A percentile compares a stretch with the other conserved stretches of the same genome.
Conservation (phyloP, 2,113 vertebrate species). For the Salvelinus alpinus region DNA sequence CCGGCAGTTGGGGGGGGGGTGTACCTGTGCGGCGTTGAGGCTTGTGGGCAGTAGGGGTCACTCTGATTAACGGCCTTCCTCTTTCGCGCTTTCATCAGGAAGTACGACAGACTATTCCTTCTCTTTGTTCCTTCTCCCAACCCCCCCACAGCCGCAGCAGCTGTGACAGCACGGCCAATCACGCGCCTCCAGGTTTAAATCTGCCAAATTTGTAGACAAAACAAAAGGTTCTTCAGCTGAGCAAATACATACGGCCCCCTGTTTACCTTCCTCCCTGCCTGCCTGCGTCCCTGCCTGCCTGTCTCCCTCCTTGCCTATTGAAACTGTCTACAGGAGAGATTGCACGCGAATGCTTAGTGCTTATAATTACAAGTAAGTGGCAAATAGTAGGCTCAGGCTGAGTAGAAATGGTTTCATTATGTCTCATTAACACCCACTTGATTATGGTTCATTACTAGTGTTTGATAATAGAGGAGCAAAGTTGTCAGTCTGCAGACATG, state of each 20-base stretch:
- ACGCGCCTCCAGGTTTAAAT: conserved; percentile 84
- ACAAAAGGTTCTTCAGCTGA: conserved; percentile 81
- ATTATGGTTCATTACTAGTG: conserved; percentile 96
- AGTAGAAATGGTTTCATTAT: conserved; percentile 97
- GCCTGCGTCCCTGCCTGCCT: conserved; percentile 33
- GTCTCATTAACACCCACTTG: conserved; percentile 99
- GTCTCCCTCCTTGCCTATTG: conserved; percentile 44
- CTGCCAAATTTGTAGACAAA: conserved; percentile 88
- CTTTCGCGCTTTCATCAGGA: conserved; percentile 74
- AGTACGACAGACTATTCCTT: conserved; percentile 66
- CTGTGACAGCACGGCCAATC: conserved; percentile 87
- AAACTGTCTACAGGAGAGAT: conserved; percentile 38
- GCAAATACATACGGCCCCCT: conserved; percentile 60
- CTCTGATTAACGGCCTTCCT: conserved; percentile 81
- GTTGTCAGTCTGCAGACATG: conserved; percentile 90
- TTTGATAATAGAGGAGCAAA: conserved; percentile 92
- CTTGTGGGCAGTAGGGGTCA: conserved; percentile 75
- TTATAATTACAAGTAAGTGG: conserved; percentile 94
- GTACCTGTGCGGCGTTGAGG: conserved; percentile 59
- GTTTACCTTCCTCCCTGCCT: conserved; percentile 32
- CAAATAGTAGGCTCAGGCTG: conserved; percentile 91
- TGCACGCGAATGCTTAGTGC: conserved; percentile 64
- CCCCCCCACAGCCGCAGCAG: conserved; percentile 72
- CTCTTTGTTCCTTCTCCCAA: conserved; percentile 77
- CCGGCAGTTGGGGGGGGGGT: conserved; percentile 7